These are phyloP conservation scores for Siniperca obscura DNA, from an alignment of 2,797 vertebrate species.

Conservation along the genomic window DNA sequence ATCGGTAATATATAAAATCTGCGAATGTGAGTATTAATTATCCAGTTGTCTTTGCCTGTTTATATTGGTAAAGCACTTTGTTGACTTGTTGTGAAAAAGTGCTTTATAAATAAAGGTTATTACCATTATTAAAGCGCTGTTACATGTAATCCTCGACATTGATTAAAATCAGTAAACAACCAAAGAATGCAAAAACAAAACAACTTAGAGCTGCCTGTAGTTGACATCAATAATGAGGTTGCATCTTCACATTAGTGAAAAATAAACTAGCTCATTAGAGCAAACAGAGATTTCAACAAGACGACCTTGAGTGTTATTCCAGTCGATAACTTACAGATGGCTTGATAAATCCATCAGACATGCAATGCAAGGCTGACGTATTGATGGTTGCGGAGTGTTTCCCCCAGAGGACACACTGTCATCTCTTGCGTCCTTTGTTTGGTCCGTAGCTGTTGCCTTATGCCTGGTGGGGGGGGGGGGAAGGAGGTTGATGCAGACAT, in stretches of 20 bases:
- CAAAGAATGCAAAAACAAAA: background rate
- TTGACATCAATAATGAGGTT: background rate
- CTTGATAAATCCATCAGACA: slow-evolving; percentile 58
- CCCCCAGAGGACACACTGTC: slow-evolving; percentile 35
- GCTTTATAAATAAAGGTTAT: background rate
- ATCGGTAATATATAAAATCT: no score
- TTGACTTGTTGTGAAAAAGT: no score
- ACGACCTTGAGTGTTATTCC: slow-evolving; percentile 53
- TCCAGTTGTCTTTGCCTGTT: no score
- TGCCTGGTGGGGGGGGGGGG: background rate
- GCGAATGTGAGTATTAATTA: background rate
- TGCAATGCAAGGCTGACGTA: slow-evolving; percentile 51
- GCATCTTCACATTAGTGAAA: background rate
- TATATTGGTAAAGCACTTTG: background rate
- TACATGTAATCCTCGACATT: no score
- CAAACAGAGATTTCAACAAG: slow-evolving; percentile 11
- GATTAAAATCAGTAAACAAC: no score
- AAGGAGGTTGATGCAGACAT: slow-evolving; percentile 18
- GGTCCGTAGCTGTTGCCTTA: slow-evolving; percentile 9
- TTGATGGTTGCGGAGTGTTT: slow-evolving; percentile 38
- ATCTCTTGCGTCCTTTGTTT: slow-evolving; percentile 38
- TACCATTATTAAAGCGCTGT: no score
- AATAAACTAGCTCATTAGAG: slow-evolving; percentile 1
- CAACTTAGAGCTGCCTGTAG: background rate
- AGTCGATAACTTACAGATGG: slow-evolving; percentile 57